Percentiles rank a stretch among this genome's conserved stretches.
Conservation (phyloP, 2,797 vertebrate species). For the Gallinago nigripennis region DNA sequence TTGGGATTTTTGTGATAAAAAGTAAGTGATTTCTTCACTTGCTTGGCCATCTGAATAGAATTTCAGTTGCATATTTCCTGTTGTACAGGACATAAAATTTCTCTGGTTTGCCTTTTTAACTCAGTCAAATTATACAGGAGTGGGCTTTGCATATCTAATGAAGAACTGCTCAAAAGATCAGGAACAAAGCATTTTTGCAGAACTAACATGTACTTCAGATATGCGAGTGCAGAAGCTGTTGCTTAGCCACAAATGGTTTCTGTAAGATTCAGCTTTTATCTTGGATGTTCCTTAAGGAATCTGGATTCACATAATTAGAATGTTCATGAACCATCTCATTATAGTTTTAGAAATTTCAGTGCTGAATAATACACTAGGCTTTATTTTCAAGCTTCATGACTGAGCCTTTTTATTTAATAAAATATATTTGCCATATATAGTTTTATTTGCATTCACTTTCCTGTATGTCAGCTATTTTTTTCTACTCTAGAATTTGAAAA, state of each 20-base stretch:
- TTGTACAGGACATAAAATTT: conserved; percentile 1
- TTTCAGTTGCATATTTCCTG: conserved; percentile 31
- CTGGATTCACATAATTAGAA: conserved; percentile 73
- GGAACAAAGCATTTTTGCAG: conserved; percentile 61
- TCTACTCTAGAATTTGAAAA: conserved; percentile 20
- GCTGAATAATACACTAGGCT: conserved; percentile 43
- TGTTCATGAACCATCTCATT: conserved; percentile 57
- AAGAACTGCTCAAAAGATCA: conserved; percentile 67
- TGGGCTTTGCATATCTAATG: conserved; percentile 64
- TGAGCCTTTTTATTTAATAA: conserved; percentile 51
- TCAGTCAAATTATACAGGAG: conserved; percentile 50
- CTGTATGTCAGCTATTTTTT: conserved; percentile 36
- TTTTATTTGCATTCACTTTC: conserved; percentile 32
- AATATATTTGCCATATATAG: conserved; percentile 38
- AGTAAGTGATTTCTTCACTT: not conserved
- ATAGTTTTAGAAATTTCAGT: conserved; percentile 65
- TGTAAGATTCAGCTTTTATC: conserved; percentile 70
- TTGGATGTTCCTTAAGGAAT: conserved; percentile 69
- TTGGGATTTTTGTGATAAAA: not conserved
- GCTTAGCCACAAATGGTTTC: conserved; percentile 62
- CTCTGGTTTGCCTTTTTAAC: conserved; percentile 33
- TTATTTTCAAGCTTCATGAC: conserved; percentile 57
- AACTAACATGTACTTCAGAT: conserved; percentile 21
- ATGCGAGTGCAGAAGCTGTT: conserved; percentile 21
- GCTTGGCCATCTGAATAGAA: not conserved